Percentiles rank a stretch among this genome's conserved stretches.
Conservation (phyloP, 2,888 invertebrate genomes). For the Aplocera efformata region DNA sequence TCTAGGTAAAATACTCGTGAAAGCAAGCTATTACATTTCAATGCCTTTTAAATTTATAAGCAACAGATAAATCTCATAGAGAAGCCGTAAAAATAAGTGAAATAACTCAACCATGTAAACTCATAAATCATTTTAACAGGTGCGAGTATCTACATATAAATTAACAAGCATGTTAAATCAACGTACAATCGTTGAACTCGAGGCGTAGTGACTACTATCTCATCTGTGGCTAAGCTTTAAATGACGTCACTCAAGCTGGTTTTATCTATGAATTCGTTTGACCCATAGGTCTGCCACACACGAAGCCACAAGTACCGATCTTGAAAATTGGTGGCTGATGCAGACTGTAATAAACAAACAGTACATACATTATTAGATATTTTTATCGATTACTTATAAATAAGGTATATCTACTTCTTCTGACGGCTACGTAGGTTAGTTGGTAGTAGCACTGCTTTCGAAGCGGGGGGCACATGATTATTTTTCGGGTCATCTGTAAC, state of each 20-base stretch:
- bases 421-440: no score
- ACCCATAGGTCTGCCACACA: constrained; percentile 70
- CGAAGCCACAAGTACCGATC: constrained; percentile 38
- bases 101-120: constrained; percentile 41
- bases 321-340: constrained; percentile 19
- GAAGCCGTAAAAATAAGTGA: constrained; percentile 22
- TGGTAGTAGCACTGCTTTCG: no score
- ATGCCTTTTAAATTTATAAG: constrained; percentile 3
- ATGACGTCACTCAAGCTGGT: constrained; percentile 58
- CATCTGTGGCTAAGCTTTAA: constrained; percentile 19
- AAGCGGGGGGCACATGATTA: no score
- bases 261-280: constrained; percentile 71
- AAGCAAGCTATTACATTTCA: constrained; percentile 1
- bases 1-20: no score
- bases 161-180: constrained; percentile 67
- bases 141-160: constrained; percentile 45
- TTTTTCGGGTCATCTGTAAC: no score
- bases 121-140: constrained; percentile 49
- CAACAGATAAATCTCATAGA: constrained; percentile 8
- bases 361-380: no score
- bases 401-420: no score
- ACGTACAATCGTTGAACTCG: constrained; percentile 51
- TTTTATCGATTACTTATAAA: no score
- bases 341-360: not conserved
- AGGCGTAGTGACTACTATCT: not conserved